A percentile compares a stretch with the other conserved stretches of the same genome.
Evolutionary conservation across 1,140 invertebrate species (phyloP).

Genomic region (Drosophila asahinai): DNA sequence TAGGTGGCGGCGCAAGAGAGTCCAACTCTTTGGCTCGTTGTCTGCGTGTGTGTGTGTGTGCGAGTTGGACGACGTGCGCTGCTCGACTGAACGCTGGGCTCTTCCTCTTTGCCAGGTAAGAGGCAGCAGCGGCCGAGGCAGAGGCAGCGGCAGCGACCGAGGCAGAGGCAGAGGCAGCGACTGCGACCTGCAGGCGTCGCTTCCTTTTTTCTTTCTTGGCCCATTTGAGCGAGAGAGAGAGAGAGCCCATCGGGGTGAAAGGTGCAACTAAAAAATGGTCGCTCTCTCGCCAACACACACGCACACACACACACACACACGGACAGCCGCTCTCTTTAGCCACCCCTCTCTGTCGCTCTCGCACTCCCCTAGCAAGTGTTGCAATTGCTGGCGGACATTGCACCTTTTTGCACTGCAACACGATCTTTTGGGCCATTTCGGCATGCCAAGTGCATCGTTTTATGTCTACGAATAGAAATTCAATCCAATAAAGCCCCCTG

Average conservation of each 20-base stretch:
- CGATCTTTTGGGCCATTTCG: constrained; percentile 67
- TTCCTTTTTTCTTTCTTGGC: constrained; percentile 57
- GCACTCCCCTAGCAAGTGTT: constrained; percentile 38
- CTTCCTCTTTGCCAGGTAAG: constrained; percentile 51
- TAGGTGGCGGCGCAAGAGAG: constrained; percentile 11
- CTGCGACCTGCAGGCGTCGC: constrained; percentile 43
- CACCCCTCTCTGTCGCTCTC: constrained; percentile 18
- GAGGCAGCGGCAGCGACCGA: constrained; percentile 19
- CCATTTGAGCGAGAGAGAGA: constrained; percentile 38
- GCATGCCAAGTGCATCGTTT: constrained; percentile 70
- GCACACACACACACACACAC: not conserved
- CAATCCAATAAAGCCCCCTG: constrained; percentile 37
- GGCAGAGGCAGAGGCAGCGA: constrained; percentile 13
- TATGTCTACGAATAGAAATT: constrained; percentile 82
- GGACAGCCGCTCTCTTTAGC: not conserved
- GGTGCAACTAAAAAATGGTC: constrained; percentile 59
- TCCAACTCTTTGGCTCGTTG: constrained; percentile 30
- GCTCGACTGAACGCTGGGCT: constrained; percentile 52
- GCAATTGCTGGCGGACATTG: constrained; percentile 76
- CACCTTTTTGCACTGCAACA: constrained; percentile 74
- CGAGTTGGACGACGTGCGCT: constrained; percentile 53
- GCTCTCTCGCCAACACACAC: constrained; percentile 7
- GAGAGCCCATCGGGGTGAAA: constrained; percentile 61
- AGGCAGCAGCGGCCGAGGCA: constrained; percentile 7
- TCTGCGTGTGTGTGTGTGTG: constrained; percentile 25